Base-by-base conservation (phyloP, 2,888 invertebrate species). In the Ctenicera cuprea region DNA sequence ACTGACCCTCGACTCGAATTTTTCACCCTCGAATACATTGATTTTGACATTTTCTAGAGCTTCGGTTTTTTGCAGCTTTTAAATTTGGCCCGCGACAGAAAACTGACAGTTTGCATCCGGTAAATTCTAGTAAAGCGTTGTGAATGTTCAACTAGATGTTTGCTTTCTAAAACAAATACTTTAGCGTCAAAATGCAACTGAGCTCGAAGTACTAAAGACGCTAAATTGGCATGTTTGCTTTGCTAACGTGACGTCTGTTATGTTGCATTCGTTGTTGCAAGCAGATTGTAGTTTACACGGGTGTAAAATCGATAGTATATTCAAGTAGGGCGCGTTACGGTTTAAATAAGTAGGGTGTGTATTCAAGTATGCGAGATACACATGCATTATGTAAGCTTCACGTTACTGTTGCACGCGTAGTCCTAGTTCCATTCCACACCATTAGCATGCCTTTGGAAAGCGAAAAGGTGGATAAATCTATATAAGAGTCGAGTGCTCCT, bases 381-480 rank as follows among this genome's bases (percentile, higher is more conserved):
- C 30, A 71, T 71, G 43, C 57, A 71, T 71, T 71, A 71, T 71
- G 71, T 64, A 57, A 63, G 57, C 54, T 48, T 63, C 43, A 18
- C 71, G 45, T 71, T 50, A 14, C 30, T 41, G 43, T 70, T 71
- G 64, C 64, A 71, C 38, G 64, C 54, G 63, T 63, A 63, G 70
- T 71, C 57, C 57, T 64, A 57, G 71, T 57, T 64, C 54, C 52
- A 64, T 71, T 71, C 71, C 71, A 43, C 37, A 26, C 71, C 71
- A 71, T 71, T 71, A 71, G 64, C 71, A 57, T 64, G 71, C 45
- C 57, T 71, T 71, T 71, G 54, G 64, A 64, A 64, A 71, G 71
- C 71, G 48, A 48, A 71, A 71, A 71, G 43, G 71, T 71, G 71
- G 57, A 57, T 71, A 59, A 71, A 71, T 64, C 57, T 64, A 57